Base-by-base conservation (phyloP, 2,888 invertebrate species). In the Psococerastis gibbosa region DNA sequence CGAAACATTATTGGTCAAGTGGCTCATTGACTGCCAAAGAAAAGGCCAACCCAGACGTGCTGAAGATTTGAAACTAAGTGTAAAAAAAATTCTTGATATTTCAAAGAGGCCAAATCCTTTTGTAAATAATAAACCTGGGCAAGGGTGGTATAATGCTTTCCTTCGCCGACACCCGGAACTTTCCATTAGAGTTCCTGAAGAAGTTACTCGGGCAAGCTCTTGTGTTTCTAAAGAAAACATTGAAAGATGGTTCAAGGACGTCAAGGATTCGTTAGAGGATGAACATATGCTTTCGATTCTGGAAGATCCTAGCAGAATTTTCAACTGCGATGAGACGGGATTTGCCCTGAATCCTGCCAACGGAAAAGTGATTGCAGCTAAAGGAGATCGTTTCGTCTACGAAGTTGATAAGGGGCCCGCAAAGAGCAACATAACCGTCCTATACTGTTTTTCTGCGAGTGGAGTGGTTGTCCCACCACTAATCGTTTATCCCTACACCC, bases 41-140 rank as follows among this genome's bases (percentile, higher is more conserved):
- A 56, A 55, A 52, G 55, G 57, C 16, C 57, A 57, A 48, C 57
- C 58, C 13, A 49, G 49, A 43, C 45, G 47, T 45, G 51, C 42
- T 52, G 52, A 51, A 50, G 57, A 51, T 46, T 43, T 51, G 11
- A 32, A 44, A 16, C 17, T 38, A 9, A 49, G 47, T 23, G 50
- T 50, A 9, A 42, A 49, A 41, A 18, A 45, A 3, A 50, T 52
- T 47, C 45, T 52, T 32, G 51, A 50, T 27, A 45, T 49, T 38
- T 46, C 42, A 22, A 47, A 51, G 22, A 44, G 52, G 34, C 46
- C 46, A 2, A 55, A 52, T 50, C 53, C 54, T 43, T 50, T 59
- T 53, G 52, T 50, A 44, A 46, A 53, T 35, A 55, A 54, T 43
- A 44, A 48, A 41, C 54, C 56, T 2, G 55, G 55, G 17, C 48